Base-by-base conservation (phyloP, 2,888 invertebrate species). In the Plutella xylostella region DNA sequence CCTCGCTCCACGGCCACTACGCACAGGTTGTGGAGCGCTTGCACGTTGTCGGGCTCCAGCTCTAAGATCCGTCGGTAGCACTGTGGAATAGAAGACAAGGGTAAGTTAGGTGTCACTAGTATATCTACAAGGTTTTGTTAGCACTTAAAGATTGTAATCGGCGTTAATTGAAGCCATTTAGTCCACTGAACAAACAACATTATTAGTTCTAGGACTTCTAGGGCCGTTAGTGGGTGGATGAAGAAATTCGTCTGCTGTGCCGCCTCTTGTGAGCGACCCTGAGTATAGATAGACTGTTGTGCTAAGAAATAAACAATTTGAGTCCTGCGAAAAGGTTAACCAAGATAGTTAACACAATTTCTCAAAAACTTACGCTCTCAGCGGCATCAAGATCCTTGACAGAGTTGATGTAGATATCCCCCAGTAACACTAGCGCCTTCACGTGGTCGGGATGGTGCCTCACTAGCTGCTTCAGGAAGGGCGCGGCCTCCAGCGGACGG, bases 401-500 rank as follows among this genome's bases (percentile, higher is more conserved):
- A 54, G 93, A 92, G 73, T 97, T 98, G 52, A 98, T 96, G 74
- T 97, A 97, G 63, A 98, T 96, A 69, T 98, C 97, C 11, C 97
- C 97, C 12, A 97, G 83, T 25, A 98, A 85, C 56, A 98, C 96
- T 50, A 97, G 83, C 30, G 97, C 97, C 78, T 98, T 98, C 11
- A 94, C 91, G 68, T 98, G 97, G 68, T 96, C 93, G 0, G 97
- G 94, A 79, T 97, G 94, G 63, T 93, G 90, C 54, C 93, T 88
- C 47, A 97, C 93, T 12, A 98, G 86, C 64, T 96, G 96, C 67
- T 94, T 94, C 14, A 98, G 82, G 69, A 94, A 96, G 0, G 96
- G 96, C 7, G 96, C 93, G 0, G 97, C 97, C 64, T 97, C 96
- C 18, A 96, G 68, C 0, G 97, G 96, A 38, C 94, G 86, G 53